Conservation (phyloP, 2,797 vertebrate genomes). For the Microctenopoma steveboyesi region DNA sequence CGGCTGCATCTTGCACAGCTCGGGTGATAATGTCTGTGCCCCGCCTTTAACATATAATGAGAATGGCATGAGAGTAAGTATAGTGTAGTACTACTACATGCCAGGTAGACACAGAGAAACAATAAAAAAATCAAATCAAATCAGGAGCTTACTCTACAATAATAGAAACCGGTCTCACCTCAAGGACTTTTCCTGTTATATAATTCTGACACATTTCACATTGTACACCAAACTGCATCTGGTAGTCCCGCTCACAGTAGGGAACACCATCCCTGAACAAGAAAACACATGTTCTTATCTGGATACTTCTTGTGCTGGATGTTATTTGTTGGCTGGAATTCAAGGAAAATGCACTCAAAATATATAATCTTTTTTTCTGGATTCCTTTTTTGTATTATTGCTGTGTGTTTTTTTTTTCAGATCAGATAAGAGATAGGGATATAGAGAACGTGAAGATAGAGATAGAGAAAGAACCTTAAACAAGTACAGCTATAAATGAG, state of each 20-base stretch:
- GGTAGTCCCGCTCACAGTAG: slow-evolving; percentile 97
- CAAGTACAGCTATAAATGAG: not conserved
- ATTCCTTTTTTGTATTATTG: no score
- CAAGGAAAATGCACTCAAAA: no score
- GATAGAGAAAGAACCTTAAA: not conserved
- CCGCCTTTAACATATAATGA: slow-evolving; percentile 83
- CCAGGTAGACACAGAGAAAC: not conserved
- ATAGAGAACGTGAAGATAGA: no score
- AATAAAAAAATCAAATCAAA: not conserved
- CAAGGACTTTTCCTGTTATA: slow-evolving; percentile 96
- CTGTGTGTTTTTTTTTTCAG: no score
- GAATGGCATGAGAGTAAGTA: not conserved
- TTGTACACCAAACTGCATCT: slow-evolving; percentile 93
- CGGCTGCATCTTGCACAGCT: slow-evolving; percentile 97
- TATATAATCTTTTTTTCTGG: no score
- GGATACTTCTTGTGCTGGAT: not conserved
- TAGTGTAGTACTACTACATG: not conserved
- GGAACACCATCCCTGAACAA: slow-evolving; percentile 90
- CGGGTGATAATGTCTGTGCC: slow-evolving; percentile 96
- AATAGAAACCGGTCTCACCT: slow-evolving; percentile 81
- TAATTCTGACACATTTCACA: slow-evolving; percentile 94
- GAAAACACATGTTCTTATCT: not conserved
- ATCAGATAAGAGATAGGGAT: no score
- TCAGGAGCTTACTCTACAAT: no score
- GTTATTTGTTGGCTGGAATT: no score